A percentile compares a stretch with the other conserved stretches of the same genome.
phyloP scores from a whole-genome alignment of 2,888 invertebrate species.

The Blera fallax region DNA sequence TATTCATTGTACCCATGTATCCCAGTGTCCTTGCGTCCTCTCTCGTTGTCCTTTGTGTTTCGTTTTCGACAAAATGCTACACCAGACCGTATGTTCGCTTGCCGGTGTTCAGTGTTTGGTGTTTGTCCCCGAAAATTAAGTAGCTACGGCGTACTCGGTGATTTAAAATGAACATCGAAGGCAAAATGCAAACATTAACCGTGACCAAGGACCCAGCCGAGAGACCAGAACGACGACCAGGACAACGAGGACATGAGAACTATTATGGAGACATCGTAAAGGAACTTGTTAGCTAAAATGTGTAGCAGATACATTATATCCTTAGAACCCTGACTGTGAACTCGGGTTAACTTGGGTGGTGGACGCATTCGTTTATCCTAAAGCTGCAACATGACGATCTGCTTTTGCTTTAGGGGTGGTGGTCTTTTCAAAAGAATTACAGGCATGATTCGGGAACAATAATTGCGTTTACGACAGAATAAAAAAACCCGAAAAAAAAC shows the following conservation, averaged over 20 bases:
- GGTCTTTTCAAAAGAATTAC: background rate
- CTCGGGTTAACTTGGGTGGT: slow-evolving; percentile 25
- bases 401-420: background rate
- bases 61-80: slow-evolving; percentile 42
- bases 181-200: slow-evolving; percentile 65
- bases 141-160: slow-evolving; percentile 57
- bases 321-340: slow-evolving; percentile 48
- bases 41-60: slow-evolving; percentile 27
- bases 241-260: slow-evolving; percentile 56
- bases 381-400: slow-evolving; percentile 20
- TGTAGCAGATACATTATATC: slow-evolving; percentile 40
- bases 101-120: slow-evolving; percentile 1
- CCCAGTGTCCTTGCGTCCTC: slow-evolving; percentile 23
- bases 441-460: background rate
- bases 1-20: slow-evolving; percentile 9
- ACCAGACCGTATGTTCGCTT: slow-evolving; percentile 22
- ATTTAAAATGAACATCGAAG: slow-evolving; percentile 69
- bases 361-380: background rate
- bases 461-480: background rate
- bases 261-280: slow-evolving; percentile 49
- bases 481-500: background rate
- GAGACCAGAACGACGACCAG: slow-evolving; percentile 21
- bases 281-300: slow-evolving; percentile 58
- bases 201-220: slow-evolving; percentile 56
- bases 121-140: slow-evolving; percentile 54